Percentiles rank a stretch among this genome's conserved stretches.
Conservation (phyloP, 2,113 vertebrate species). For the Podarcis muralis region DNA sequence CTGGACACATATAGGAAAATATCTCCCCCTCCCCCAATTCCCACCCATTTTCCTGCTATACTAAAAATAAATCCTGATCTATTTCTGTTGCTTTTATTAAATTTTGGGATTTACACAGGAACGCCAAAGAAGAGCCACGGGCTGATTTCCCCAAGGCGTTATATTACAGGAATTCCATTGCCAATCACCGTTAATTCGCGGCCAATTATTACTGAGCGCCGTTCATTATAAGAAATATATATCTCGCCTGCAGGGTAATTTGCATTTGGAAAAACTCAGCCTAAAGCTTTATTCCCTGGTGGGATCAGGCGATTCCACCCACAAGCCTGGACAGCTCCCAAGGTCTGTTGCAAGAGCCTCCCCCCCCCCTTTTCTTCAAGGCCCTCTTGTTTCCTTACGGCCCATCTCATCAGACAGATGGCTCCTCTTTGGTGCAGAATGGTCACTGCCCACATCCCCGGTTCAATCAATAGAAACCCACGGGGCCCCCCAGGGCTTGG, state of each 20-base stretch:
- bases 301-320: constrained; percentile 27
- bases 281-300: constrained; percentile 64
- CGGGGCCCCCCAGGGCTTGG: constrained; percentile 22
- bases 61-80: constrained; percentile 65
- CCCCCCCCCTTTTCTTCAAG: constrained; percentile 11
- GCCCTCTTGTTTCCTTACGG: not conserved
- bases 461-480: constrained; percentile 48
- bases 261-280: constrained; percentile 72
- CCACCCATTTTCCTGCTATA: constrained; percentile 41
- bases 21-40: constrained; percentile 8
- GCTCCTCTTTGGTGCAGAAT: not conserved
- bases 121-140: constrained; percentile 57
- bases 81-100: constrained; percentile 50
- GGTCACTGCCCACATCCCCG: constrained; percentile 11
- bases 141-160: constrained; percentile 62
- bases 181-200: constrained; percentile 71
- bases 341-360: not conserved
- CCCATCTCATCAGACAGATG: not conserved
- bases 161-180: constrained; percentile 62
- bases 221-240: constrained; percentile 72
- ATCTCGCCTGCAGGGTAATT: constrained; percentile 72
- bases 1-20: constrained; percentile 44
- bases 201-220: constrained; percentile 66
- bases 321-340: not conserved
- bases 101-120: constrained; percentile 37